Evolutionary conservation across 1,140 invertebrate species (phyloP).

Genomic region (Leptinotarsa texana): DNA sequence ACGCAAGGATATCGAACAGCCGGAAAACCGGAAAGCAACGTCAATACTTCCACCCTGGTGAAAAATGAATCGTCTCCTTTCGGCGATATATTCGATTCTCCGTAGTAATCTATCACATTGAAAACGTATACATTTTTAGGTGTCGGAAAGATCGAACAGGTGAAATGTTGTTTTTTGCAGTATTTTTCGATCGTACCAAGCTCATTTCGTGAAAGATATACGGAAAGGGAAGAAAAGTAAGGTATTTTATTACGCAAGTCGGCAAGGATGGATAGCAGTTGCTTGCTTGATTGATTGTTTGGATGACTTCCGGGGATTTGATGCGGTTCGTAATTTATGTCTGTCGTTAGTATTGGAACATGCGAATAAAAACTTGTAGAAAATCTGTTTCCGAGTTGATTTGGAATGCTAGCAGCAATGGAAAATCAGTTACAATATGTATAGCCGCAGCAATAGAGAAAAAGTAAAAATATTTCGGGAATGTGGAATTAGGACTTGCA

Average conservation of each 20-base stretch:
- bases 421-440: no score
- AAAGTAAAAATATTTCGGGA: no score
- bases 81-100: not conserved
- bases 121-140: not conserved
- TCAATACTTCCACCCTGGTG: not conserved
- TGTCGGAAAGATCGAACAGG: not conserved
- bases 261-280: not conserved
- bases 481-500: no score
- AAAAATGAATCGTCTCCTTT: constrained; percentile 1
- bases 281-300: not conserved
- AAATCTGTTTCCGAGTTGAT: no score
- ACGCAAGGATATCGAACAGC: no score
- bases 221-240: not conserved
- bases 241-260: not conserved
- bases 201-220: not conserved
- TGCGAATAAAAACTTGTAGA: no score
- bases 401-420: no score
- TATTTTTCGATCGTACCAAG: not conserved
- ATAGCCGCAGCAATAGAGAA: no score
- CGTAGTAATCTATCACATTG: not conserved
- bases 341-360: no score
- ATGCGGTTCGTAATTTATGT: no score
- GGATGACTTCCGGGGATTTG: no score
- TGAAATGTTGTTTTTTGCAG: not conserved
- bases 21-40: not conserved